Evolutionary conservation across 2,113 vertebrate genomes (phyloP).

Genomic region (Acrocephalus arundinaceus): DNA sequence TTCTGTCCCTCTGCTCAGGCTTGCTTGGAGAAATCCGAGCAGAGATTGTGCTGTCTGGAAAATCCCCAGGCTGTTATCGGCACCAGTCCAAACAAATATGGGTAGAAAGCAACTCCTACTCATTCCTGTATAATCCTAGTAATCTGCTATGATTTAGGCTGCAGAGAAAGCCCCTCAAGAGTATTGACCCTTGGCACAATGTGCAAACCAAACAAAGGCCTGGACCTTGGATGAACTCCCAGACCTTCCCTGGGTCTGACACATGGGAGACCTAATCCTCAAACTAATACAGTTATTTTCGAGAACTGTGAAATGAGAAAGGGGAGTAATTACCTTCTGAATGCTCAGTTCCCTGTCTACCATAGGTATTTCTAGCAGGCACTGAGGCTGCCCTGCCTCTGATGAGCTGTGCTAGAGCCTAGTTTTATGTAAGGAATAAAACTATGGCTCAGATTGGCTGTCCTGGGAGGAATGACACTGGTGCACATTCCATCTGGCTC

Average conservation of each 20-base stretch:
- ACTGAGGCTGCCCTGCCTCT: neutral
- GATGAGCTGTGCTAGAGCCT: neutral
- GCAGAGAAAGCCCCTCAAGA: neutral
- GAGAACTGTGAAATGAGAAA: neutral
- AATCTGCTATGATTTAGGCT: neutral
- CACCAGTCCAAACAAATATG: neutral
- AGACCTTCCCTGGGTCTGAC: neutral
- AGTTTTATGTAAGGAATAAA: neutral
- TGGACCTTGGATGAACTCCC: conserved; percentile 31
- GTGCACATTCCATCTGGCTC: fast-evolving
- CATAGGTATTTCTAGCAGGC: neutral
- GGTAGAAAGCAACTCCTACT: conserved; percentile 30
- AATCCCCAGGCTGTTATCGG: neutral
- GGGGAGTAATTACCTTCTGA: neutral
- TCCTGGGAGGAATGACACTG: neutral
- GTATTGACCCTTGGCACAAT: neutral
- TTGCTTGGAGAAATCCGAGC: neutral
- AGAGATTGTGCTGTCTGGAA: neutral
- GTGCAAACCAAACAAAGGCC: neutral
- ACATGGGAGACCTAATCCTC: neutral
- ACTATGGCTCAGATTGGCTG: fast-evolving
- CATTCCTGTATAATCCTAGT: neutral
- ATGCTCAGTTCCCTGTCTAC: neutral
- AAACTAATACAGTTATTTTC: neutral
- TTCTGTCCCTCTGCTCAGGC: neutral